Conservation (phyloP, 2,888 invertebrate species). For the Pandemis corylana region DNA sequence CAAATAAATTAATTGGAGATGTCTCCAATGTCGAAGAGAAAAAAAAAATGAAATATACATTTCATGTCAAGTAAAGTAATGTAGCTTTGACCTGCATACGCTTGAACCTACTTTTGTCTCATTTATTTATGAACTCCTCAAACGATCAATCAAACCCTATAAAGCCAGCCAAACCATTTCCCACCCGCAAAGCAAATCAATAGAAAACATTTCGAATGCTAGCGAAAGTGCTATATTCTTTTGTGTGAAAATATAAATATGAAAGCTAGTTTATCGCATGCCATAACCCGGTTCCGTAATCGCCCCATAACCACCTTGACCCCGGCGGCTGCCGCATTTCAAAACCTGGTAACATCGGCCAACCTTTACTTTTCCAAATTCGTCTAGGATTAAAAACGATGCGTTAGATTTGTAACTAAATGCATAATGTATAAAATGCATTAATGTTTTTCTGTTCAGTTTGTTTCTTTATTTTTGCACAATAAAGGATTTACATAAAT, state of each 20-base stretch:
- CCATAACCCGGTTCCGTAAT: conserved; percentile 41
- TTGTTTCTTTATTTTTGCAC: too few relatives aligned
- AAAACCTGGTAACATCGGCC: not conserved
- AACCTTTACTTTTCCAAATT: not conserved
- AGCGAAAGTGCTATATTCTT: conserved; percentile 28
- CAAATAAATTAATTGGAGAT: too few relatives aligned
- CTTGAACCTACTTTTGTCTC: not conserved
- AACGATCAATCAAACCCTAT: not conserved
- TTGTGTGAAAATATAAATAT: conserved; percentile 41
- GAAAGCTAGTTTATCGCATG: conserved; percentile 44
- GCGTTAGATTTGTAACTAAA: too few relatives aligned
- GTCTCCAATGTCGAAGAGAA: too few relatives aligned
- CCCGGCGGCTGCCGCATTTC: conserved; percentile 1
- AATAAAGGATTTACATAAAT: too few relatives aligned
- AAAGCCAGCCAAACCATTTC: not conserved
- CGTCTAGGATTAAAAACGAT: too few relatives aligned
- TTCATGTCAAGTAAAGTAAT: too few relatives aligned
- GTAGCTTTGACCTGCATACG: too few relatives aligned
- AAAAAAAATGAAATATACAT: too few relatives aligned
- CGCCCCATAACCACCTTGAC: conserved; percentile 39
- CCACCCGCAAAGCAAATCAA: conserved; percentile 5
- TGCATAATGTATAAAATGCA: too few relatives aligned
- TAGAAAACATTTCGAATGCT: conserved; percentile 24
- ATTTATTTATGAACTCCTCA: not conserved
- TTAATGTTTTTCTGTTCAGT: too few relatives aligned